Percentiles rank a stretch among this genome's conserved stretches.
These are phyloP conservation scores for Engraulis encrasicolus DNA, from an alignment of 2,113 vertebrate genomes.

Conservation along the genomic window DNA sequence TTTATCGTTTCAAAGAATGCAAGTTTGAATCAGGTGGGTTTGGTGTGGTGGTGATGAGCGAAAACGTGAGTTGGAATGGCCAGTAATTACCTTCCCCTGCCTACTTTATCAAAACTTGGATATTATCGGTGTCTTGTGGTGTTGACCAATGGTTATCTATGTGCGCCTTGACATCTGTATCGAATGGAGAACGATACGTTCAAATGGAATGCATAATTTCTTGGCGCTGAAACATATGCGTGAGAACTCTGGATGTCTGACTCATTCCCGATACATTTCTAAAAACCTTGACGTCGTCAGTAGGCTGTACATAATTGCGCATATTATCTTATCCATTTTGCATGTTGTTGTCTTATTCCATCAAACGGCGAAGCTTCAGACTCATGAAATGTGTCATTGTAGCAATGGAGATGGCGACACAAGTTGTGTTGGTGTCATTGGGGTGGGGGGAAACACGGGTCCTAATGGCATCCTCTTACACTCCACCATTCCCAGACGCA, in stretches of 20 bases:
- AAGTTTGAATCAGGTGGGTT: neutral
- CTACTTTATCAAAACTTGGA: conserved; percentile 7
- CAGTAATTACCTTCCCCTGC: neutral
- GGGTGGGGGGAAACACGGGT: neutral
- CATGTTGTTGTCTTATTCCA: neutral
- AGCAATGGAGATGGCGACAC: conserved; percentile 9
- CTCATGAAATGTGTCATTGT: neutral
- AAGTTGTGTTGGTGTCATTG: conserved; percentile 18
- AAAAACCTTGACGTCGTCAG: conserved; percentile 19
- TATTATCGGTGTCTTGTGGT: neutral
- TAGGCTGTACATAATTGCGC: conserved; percentile 6
- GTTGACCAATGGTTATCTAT: neutral
- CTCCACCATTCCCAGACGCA: conserved; percentile 9
- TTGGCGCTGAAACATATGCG: neutral
- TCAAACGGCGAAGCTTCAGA: neutral
- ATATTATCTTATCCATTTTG: conserved; percentile 3
- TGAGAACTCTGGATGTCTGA: conserved; percentile 14
- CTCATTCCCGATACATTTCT: conserved; percentile 27
- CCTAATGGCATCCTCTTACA: neutral
- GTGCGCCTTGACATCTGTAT: neutral
- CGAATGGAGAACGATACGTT: conserved; percentile 4
- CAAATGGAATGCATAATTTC: conserved; percentile 28
- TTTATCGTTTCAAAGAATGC: neutral
- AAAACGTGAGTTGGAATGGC: neutral
- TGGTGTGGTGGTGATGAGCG: neutral